Percentiles rank a stretch among this genome's conserved stretches.
Conservation (phyloP, 2,113 vertebrate species). For the Chamaea fasciata region DNA sequence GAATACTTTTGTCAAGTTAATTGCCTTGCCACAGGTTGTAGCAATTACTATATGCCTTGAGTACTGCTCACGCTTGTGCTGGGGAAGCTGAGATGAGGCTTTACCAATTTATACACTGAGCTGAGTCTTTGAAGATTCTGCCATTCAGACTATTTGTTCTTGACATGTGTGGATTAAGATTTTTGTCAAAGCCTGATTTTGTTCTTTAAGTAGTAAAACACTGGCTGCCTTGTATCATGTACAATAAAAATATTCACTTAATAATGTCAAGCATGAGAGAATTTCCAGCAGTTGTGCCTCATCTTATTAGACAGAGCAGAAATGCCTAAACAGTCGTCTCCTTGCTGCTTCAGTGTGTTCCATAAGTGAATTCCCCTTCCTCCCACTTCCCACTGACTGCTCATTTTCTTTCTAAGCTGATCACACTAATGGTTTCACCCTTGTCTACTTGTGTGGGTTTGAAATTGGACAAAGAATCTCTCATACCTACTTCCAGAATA, state of each 20-base stretch:
- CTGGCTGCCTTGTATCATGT: not conserved
- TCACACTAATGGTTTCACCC: not conserved
- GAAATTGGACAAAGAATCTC: not conserved
- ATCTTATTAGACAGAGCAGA: not conserved
- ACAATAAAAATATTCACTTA: not conserved
- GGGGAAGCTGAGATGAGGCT: not conserved
- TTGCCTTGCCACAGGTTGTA: not conserved
- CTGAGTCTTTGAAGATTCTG: not conserved
- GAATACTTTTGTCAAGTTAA: not conserved
- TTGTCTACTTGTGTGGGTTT: not conserved
- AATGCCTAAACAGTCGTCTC: not conserved
- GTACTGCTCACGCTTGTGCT: not conserved
- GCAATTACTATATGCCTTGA: not conserved
- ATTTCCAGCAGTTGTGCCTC: not conserved
- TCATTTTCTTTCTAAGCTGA: not conserved
- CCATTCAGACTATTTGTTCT: not conserved
- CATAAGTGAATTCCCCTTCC: not conserved
- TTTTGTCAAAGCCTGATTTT: not conserved
- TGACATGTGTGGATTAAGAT: rapidly evolving
- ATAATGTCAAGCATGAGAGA: not conserved
- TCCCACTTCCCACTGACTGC: not conserved
- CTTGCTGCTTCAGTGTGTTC: not conserved
- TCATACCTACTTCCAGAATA: not conserved
- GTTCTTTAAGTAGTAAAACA: not conserved
- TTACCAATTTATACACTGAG: not conserved